Base-by-base conservation (phyloP, 2,113 vertebrate species). In the Echinops telfairi region DNA sequence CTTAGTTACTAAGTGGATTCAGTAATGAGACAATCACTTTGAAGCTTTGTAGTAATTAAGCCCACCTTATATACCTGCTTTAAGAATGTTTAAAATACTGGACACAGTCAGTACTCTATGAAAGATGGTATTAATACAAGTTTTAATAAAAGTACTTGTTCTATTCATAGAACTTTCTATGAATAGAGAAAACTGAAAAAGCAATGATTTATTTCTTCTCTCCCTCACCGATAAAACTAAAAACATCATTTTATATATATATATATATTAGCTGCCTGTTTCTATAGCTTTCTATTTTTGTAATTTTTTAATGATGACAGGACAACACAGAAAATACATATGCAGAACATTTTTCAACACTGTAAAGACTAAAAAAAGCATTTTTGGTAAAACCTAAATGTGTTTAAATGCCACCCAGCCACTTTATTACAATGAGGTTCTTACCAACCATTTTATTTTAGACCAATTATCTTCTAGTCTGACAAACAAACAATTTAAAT, bases 381-480 rank as follows among this genome's bases (percentile, higher is more conserved):
- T 88, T 86, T 62, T 23, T 80, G 93, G 73, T 95, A n/a, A 85
- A 77, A 64, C 23, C 33, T 93, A 85, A 86, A 93, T 94, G 19
- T 86, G 81, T 92, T 95, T 92, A 94, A 90, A 88, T 93, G 40
- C 60, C 71, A 92, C 64, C 20, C 64, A 66, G 20, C 6, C 20
- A 66, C 20, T 66, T 23, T 66, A 25, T 66, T 66, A 10, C 90
- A 94, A 93, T 90, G 88, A 96, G 60, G 86, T 75, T 90, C 62
- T 83, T 93, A 22, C 58, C 83, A 96, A 91, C 40, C 29, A 88
- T 93, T 96, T 79, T 38, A 83, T 95, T 96, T 97, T 91, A 95
- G 53, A 92, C 33, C 75, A 86, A 23, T 78, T 40, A 83, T 71
- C 33, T 93, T 33, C 40, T 71, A 89, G 12, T 4, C 29, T 89